Evolutionary conservation across 92 coral and sea anemone species (phyloP).

Genomic region (Epizoanthus ramosus): DNA sequence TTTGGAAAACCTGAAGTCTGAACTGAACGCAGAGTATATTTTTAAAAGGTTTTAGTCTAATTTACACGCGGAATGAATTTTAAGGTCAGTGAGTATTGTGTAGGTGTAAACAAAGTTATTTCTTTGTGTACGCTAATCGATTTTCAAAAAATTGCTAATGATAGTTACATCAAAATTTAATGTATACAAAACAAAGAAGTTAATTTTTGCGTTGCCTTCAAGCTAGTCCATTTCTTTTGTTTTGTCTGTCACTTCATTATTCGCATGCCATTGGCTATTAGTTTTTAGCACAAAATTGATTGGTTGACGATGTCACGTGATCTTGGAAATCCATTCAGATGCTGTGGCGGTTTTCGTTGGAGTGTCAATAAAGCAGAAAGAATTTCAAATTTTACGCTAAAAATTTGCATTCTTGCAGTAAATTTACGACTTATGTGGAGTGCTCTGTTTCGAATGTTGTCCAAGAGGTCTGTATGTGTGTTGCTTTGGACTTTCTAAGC

Average conservation of each 20-base stretch:
- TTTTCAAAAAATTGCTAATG: not conserved
- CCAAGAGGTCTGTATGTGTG: not conserved
- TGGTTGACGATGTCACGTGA: conserved; percentile 71
- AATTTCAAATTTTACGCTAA: conserved; percentile 58
- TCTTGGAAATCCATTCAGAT: conserved; percentile 74
- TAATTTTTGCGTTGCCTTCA: conserved; percentile 8
- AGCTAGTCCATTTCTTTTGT: conserved; percentile 24
- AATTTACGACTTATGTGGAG: not conserved
- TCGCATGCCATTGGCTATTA: conserved; percentile 65
- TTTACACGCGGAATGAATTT: too few species aligned
- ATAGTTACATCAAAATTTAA: conserved; percentile 21
- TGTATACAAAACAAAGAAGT: conserved; percentile 15
- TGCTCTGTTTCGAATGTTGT: not conserved
- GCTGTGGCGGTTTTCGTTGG: conserved; percentile 90
- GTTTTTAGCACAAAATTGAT: conserved; percentile 45
- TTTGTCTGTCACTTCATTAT: conserved; percentile 16
- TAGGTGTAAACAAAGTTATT: conserved; percentile 2
- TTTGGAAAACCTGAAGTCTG: too few species aligned
- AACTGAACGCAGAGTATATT: too few species aligned
- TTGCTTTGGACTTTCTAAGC: not conserved
- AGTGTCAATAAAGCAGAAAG: conserved; percentile 81
- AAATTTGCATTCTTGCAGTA: conserved; percentile 41
- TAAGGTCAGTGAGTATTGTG: not conserved
- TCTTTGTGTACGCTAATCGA: conserved; percentile 8
- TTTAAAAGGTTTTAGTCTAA: too few species aligned